These are phyloP conservation scores for Phrynocephalus guinanensis DNA, from an alignment of 2,797 vertebrate genomes.

Conservation along the genomic window DNA sequence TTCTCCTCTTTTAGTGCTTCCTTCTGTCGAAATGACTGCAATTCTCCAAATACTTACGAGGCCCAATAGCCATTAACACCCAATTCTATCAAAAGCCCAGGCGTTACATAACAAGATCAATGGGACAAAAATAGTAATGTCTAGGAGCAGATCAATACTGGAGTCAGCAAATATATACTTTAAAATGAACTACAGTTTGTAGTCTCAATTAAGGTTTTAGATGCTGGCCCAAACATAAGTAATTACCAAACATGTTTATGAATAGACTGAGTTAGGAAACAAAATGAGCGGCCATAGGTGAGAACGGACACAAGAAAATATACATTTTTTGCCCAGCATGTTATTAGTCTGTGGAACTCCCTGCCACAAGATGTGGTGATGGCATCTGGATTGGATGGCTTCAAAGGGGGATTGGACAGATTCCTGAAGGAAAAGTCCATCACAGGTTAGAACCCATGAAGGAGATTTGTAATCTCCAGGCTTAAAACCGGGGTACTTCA, in stretches of 20 bases:
- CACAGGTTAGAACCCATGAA: too few relatives aligned
- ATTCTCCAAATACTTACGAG: background rate
- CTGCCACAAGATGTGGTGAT: too few relatives aligned
- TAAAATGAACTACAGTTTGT: background rate
- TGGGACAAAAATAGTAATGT: conserved; percentile 1
- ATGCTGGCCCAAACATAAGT: background rate
- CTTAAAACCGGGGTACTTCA: too few relatives aligned
- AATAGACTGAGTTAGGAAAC: background rate
- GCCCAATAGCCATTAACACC: background rate
- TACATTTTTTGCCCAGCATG: too few relatives aligned
- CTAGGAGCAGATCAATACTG: conserved; percentile 1
- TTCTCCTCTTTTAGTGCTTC: background rate
- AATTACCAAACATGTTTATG: background rate
- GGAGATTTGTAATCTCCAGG: too few relatives aligned
- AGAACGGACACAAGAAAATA: too few relatives aligned
- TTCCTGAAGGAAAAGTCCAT: too few relatives aligned
- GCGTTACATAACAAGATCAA: background rate
- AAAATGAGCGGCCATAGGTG: background rate
- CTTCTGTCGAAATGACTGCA: background rate
- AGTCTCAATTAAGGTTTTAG: background rate
- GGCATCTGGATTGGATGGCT: too few relatives aligned
- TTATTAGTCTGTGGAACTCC: too few relatives aligned
- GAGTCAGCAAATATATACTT: background rate
- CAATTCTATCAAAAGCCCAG: background rate
- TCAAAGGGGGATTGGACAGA: too few relatives aligned